These are phyloP conservation scores for Andrena trimmerana DNA, from an alignment of 2,888 invertebrate species.

Conservation along the genomic window DNA sequence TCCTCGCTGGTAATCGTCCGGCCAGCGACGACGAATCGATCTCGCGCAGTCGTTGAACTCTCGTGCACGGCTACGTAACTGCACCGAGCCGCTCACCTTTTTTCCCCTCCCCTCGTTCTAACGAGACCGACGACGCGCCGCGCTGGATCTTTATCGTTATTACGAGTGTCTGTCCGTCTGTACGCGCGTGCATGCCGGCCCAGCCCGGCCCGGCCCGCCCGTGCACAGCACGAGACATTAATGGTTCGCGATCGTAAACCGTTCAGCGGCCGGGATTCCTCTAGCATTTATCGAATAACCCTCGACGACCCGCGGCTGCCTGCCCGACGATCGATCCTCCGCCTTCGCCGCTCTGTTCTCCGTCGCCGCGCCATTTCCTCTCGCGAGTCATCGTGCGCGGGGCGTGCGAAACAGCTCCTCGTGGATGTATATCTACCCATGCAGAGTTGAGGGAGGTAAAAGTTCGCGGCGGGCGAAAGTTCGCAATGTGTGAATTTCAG, in stretches of 20 bases:
- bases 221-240: slow-evolving; percentile 58
- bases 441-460: no score
- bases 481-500: no score
- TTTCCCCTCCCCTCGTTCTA: slow-evolving; percentile 30
- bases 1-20: not conserved
- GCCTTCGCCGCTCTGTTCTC: not conserved
- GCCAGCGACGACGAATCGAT: slow-evolving; percentile 37
- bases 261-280: slow-evolving; percentile 35
- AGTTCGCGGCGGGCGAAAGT: not conserved
- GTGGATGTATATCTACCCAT: no score
- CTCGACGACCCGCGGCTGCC: slow-evolving; percentile 33
- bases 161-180: slow-evolving; percentile 74
- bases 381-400: not conserved
- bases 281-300: slow-evolving; percentile 62
- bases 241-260: slow-evolving; percentile 66
- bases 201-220: slow-evolving; percentile 30
- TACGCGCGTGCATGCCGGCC: slow-evolving; percentile 60
- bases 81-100: slow-evolving; percentile 7
- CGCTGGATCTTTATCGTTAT: slow-evolving; percentile 77
- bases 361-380: not conserved
- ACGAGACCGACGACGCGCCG: slow-evolving; percentile 66
- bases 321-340: slow-evolving; percentile 43
- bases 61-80: slow-evolving; percentile 14
- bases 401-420: not conserved
- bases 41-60: slow-evolving; percentile 40